These are phyloP conservation scores for Lordiphosa mommai DNA, from an alignment of 1,140 invertebrate species.

Conservation along the genomic window DNA sequence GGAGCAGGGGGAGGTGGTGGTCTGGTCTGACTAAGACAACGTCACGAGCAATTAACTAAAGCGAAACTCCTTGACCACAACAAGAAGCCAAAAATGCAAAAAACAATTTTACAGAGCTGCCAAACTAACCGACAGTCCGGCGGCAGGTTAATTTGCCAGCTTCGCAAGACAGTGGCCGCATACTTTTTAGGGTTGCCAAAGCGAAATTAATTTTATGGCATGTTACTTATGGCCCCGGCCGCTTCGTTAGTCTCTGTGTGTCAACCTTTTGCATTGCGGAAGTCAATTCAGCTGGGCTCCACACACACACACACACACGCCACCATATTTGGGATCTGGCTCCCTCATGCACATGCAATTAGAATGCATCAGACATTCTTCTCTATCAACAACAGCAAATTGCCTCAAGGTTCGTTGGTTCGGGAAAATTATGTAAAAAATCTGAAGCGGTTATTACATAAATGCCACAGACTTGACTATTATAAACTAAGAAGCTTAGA, in stretches of 20 bases:
- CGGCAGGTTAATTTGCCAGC: constrained; percentile 38
- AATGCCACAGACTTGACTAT: background rate
- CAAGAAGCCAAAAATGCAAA: constrained; percentile 18
- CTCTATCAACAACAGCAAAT: constrained; percentile 30
- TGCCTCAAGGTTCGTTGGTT: constrained; percentile 14
- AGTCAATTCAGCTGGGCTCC: constrained; percentile 46
- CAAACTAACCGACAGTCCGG: constrained; percentile 6
- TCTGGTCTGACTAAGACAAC: constrained; percentile 34
- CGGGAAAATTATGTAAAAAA: constrained; percentile 12
- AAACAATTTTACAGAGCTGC: constrained; percentile 30
- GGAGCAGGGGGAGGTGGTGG: constrained; percentile 7
- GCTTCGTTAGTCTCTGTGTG: constrained; percentile 22
- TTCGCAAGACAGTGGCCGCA: constrained; percentile 15
- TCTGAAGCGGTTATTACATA: constrained; percentile 7
- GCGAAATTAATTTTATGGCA: constrained; percentile 58
- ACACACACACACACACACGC: constrained; percentile 43
- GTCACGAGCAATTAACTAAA: constrained; percentile 74
- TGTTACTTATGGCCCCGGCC: constrained; percentile 31
- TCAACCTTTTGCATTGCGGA: constrained; percentile 59
- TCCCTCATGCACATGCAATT: constrained; percentile 46
- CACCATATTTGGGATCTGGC: constrained; percentile 47
- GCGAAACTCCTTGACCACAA: constrained; percentile 72
- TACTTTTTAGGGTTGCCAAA: constrained; percentile 58
- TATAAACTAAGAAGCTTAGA: background rate
- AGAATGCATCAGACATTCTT: constrained; percentile 68